These are phyloP conservation scores for Coremacera marginata DNA, from an alignment of 2,888 invertebrate genomes.

Conservation along the genomic window DNA sequence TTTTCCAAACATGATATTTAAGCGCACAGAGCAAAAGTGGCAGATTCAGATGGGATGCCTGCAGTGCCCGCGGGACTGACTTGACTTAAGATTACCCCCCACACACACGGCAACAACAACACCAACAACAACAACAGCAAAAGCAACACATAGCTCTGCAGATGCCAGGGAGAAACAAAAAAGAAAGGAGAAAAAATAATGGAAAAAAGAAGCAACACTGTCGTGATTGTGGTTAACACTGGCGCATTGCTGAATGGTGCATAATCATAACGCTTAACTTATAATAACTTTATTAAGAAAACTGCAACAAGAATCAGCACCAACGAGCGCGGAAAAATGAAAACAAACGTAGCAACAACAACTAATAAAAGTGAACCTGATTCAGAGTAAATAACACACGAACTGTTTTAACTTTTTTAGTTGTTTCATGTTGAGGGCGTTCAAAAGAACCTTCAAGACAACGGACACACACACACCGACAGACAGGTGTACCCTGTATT, in stretches of 20 bases:
- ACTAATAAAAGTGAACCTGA: neutral
- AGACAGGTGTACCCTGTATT: no score
- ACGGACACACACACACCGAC: no score
- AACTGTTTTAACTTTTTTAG: no score
- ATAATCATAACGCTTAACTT: slow-evolving; percentile 68
- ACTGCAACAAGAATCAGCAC: slow-evolving; percentile 3
- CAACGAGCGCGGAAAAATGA: neutral
- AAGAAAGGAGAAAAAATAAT: neutral
- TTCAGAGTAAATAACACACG: no score
- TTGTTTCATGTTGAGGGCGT: no score
- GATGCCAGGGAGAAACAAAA: neutral
- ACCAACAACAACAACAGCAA: slow-evolving; percentile 12
- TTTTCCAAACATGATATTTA: slow-evolving; percentile 17
- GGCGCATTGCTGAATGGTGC: slow-evolving; percentile 45
- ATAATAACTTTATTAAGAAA: slow-evolving; percentile 65
- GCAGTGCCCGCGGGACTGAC: slow-evolving; percentile 19
- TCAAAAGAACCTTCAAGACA: no score
- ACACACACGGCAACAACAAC: slow-evolving; percentile 35
- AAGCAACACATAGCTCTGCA: slow-evolving; percentile 1
- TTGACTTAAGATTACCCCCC: slow-evolving; percentile 27
- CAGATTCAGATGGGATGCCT: slow-evolving; percentile 16
- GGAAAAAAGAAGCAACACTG: slow-evolving; percentile 16
- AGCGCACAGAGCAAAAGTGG: slow-evolving; percentile 18
- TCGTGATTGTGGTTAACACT: slow-evolving; percentile 22
- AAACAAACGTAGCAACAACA: neutral